phyloP scores from a whole-genome alignment of 2,888 invertebrate species.

The Embidobia sp. region DNA sequence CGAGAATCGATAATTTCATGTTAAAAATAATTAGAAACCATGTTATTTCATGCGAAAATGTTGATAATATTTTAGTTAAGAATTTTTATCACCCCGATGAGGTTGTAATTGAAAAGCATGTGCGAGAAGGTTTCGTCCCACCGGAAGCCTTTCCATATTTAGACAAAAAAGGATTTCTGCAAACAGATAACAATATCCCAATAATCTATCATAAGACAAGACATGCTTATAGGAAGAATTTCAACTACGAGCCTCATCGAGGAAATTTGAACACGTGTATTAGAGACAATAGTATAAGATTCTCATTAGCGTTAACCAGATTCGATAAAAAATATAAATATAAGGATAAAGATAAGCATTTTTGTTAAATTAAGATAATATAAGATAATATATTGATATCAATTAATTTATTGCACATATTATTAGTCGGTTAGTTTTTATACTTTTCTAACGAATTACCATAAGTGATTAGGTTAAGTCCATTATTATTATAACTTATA shows the following conservation, averaged over 20 bases:
- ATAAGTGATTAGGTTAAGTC: too few species aligned
- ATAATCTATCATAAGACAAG: slow-evolving; percentile 9
- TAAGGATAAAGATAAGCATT: slow-evolving; percentile 7
- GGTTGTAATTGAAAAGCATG: neutral
- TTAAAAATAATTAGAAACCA: slow-evolving; percentile 41
- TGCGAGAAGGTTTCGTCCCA: slow-evolving; percentile 2
- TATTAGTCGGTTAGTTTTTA: too few species aligned
- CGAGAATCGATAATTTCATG: slow-evolving; percentile 45
- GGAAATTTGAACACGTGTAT: neutral
- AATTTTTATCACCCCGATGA: neutral
- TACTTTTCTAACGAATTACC: too few species aligned
- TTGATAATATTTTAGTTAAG: neutral
- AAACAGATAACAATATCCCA: slow-evolving; percentile 9
- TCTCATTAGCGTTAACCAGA: neutral
- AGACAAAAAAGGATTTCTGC: slow-evolving; percentile 4
- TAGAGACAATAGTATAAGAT: neutral
- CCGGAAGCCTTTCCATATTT: slow-evolving; percentile 19
- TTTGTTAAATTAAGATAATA: too few species aligned
- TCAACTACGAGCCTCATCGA: neutral
- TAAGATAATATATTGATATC: too few species aligned
- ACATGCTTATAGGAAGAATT: slow-evolving; percentile 5
- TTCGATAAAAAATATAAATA: neutral
- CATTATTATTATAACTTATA: too few species aligned
- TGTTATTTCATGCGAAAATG: neutral
- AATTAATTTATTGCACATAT: too few species aligned